Percentiles rank a stretch among this genome's conserved stretches.
Evolutionary conservation across 2,797 vertebrate species (phyloP).

Genomic region (Philypnodon macrostomus): DNA sequence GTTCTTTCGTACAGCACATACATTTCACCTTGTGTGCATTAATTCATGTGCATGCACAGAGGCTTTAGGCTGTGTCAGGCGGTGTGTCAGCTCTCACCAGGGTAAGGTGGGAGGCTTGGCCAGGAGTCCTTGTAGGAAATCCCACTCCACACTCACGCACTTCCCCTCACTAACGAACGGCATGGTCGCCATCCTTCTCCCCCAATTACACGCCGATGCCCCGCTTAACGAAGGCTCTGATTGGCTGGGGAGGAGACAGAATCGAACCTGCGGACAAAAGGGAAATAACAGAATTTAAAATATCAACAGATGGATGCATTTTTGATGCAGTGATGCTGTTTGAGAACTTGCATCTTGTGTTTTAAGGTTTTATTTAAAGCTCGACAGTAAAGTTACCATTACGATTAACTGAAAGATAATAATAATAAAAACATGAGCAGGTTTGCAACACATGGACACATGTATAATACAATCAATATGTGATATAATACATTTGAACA

Average conservation of each 20-base stretch:
- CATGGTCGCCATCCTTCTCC: slow-evolving; percentile 82
- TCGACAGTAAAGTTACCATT: no score
- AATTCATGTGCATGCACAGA: slow-evolving; percentile 63
- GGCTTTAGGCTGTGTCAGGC: slow-evolving; percentile 50
- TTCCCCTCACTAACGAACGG: slow-evolving; percentile 84
- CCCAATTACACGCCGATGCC: slow-evolving; percentile 61
- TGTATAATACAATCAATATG: no score
- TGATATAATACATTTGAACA: slow-evolving; percentile 9
- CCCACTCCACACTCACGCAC: slow-evolving; percentile 87
- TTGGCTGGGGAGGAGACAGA: slow-evolving; percentile 64
- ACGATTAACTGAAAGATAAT: no score
- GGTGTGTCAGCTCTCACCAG: slow-evolving; percentile 77
- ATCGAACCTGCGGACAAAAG: slow-evolving; percentile 55
- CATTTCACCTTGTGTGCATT: slow-evolving; percentile 64
- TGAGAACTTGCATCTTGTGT: no score
- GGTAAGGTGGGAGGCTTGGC: slow-evolving; percentile 86
- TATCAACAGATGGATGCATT: not conserved
- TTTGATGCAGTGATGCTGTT: not conserved
- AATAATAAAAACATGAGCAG: no score
- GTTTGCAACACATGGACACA: no score
- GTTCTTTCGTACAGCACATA: slow-evolving; percentile 49
- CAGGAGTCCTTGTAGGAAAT: slow-evolving; percentile 86
- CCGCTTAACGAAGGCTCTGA: slow-evolving; percentile 74
- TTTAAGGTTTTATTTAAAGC: no score
- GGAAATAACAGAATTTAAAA: not conserved